A percentile compares a stretch with the other conserved stretches of the same genome.
These are phyloP conservation scores for Takifugu rubripes DNA, from an alignment of 2,797 vertebrate species.

Conservation along the genomic window DNA sequence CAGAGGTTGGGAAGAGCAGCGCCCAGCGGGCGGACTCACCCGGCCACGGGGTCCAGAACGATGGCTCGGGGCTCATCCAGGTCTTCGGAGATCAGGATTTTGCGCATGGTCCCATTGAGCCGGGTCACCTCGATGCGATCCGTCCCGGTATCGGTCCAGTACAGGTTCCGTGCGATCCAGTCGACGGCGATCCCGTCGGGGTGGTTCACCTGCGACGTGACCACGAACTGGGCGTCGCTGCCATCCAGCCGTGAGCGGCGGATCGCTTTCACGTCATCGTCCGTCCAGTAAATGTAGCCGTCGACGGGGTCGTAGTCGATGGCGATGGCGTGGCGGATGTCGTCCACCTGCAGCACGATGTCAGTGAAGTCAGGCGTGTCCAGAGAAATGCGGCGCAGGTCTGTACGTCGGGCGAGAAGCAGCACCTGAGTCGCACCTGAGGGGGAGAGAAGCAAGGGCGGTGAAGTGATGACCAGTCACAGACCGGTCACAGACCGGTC, in stretches of 20 bases:
- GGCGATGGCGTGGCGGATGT: conserved; percentile 95
- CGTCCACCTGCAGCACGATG: conserved; percentile 88
- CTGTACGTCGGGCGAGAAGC: conserved; percentile 89
- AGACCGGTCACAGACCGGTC: too few relatives aligned
- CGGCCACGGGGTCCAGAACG: conserved; percentile 88
- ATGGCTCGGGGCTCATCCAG: conserved; percentile 95
- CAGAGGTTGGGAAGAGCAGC: too few relatives aligned
- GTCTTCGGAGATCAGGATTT: conserved; percentile 93
- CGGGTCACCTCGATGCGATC: conserved; percentile 95
- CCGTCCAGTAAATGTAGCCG: conserved; percentile 93
- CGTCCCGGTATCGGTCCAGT: conserved; percentile 97
- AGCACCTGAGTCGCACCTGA: conserved; percentile 88
- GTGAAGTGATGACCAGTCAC: too few relatives aligned
- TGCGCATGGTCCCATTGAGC: conserved; percentile 95
- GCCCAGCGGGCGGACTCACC: conserved; percentile 69
- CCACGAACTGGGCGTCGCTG: conserved; percentile 85
- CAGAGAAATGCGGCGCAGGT: conserved; percentile 90
- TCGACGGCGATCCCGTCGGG: conserved; percentile 95
- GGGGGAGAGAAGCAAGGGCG: background rate
- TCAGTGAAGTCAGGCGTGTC: conserved; percentile 96
- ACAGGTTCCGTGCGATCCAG: conserved; percentile 94
- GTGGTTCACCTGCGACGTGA: conserved; percentile 91
- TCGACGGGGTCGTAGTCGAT: conserved; percentile 96
- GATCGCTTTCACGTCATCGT: conserved; percentile 92
- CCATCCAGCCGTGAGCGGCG: conserved; percentile 88